These are phyloP conservation scores for Epizoanthus fatuus DNA, from an alignment of 92 coral and sea anemone species.

Conservation along the genomic window DNA sequence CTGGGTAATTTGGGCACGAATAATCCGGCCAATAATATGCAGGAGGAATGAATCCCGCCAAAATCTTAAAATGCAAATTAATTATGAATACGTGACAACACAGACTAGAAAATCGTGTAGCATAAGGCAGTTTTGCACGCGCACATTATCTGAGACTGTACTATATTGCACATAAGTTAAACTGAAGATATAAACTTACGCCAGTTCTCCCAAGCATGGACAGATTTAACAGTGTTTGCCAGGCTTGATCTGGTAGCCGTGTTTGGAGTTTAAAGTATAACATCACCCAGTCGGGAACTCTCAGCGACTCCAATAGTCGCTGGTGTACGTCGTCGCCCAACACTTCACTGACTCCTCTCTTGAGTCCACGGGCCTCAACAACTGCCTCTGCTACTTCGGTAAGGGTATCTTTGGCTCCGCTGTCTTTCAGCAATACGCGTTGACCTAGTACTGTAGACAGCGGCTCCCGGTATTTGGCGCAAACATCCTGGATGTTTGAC, in stretches of 20 bases:
- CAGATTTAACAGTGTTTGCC: constrained; percentile 12
- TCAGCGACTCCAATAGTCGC: not conserved
- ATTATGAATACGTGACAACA: too few species aligned
- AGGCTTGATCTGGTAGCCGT: constrained; percentile 5
- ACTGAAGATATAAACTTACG: not conserved
- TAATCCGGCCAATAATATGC: too few species aligned
- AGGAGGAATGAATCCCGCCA: too few species aligned
- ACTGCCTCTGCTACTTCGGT: constrained; percentile 12
- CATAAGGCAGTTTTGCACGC: too few species aligned
- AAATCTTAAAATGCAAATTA: too few species aligned
- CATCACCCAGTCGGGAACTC: not conserved
- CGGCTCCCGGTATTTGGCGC: not conserved
- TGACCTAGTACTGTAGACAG: constrained; percentile 23
- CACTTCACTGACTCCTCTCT: constrained; percentile 9
- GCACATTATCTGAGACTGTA: too few species aligned
- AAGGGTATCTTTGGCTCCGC: not conserved
- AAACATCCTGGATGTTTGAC: constrained; percentile 17
- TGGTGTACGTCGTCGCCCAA: constrained; percentile 2
- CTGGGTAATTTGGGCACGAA: too few species aligned
- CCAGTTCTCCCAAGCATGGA: constrained; percentile 18
- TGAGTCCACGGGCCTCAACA: constrained; percentile 29
- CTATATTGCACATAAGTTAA: too few species aligned
- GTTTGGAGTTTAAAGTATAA: constrained; percentile 1
- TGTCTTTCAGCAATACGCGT: not conserved
- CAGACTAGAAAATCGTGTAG: too few species aligned